A percentile compares a stretch with the other conserved stretches of the same genome.
These are phyloP conservation scores for Sebastes miniatus DNA, from an alignment of 2,797 vertebrate genomes.

Conservation along the genomic window DNA sequence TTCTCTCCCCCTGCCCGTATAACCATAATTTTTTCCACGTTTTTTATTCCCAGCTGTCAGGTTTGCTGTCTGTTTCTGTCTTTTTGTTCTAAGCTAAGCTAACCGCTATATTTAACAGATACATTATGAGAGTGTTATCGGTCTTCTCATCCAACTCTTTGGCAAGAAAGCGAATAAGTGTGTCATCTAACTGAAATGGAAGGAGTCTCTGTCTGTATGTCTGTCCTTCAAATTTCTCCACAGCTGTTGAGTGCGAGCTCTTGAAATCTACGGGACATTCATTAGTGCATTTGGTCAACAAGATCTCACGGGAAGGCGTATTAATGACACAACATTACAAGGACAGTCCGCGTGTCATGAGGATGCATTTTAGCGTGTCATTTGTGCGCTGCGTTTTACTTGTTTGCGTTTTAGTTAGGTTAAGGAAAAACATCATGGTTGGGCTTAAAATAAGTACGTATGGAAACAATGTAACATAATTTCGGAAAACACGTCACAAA, in stretches of 20 bases:
- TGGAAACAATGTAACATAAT: too few species aligned
- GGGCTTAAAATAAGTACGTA: too few species aligned
- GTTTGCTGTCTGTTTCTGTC: neutral
- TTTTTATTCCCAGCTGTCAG: neutral
- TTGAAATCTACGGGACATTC: neutral
- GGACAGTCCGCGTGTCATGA: too few species aligned
- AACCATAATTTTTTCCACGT: neutral
- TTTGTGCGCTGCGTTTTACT: too few species aligned
- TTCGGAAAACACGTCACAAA: too few species aligned
- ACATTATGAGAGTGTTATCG: neutral
- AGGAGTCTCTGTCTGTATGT: neutral
- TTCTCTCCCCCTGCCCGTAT: neutral
- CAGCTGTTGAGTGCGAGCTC: neutral
- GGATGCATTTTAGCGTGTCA: too few species aligned
- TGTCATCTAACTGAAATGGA: neutral
- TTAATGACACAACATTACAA: too few species aligned
- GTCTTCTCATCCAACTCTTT: neutral
- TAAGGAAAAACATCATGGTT: too few species aligned
- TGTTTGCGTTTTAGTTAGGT: too few species aligned
- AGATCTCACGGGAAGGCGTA: too few species aligned
- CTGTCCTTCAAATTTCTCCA: neutral
- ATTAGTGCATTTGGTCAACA: too few species aligned
- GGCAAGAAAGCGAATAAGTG: neutral
- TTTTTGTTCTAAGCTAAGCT: neutral
- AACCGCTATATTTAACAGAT: neutral